These are phyloP conservation scores for human DNA, from an alignment of 2,113 vertebrate genomes.

Conservation along the genomic window GRCh38 chr12:122019501-122020000, in stretches of 20 bases:
- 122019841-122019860: neutral
- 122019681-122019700: neutral
- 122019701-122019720: neutral
- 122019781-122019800: neutral
- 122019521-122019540: neutral
- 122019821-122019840: neutral
- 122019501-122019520: neutral
- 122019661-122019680: neutral
- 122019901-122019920: neutral
- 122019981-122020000: neutral
- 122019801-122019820: neutral
- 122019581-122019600: neutral
- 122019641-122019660: neutral
- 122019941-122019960: neutral
- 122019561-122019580: neutral
- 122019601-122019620: no score
- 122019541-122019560: neutral
- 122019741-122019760: neutral
- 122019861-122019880: neutral
- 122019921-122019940: neutral
- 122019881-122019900: neutral
- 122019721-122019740: neutral
- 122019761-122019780: no score
- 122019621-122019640: neutral
- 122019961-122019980: neutral